Conservation (phyloP, 2,113 vertebrate genomes). For the Laticauda colubrina region DNA sequence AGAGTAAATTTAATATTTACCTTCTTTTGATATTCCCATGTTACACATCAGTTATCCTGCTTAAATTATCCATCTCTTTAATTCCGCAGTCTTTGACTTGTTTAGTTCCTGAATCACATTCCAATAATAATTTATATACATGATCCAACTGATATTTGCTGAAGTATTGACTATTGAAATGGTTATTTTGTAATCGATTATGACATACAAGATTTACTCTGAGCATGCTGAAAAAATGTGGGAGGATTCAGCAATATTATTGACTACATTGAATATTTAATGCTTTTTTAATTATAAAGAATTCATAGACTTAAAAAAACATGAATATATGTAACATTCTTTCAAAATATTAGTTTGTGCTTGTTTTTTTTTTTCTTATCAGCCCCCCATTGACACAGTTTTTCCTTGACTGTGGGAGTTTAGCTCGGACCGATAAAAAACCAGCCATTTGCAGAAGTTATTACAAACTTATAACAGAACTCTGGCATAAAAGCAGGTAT, state of each 20-base stretch:
- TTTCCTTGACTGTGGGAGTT: slow-evolving; percentile 91
- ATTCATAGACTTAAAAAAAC: not conserved
- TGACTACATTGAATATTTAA: not conserved
- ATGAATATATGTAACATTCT: not conserved
- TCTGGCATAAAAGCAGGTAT: slow-evolving; percentile 98
- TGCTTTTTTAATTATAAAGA: not conserved
- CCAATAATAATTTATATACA: not conserved
- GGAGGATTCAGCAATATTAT: not conserved
- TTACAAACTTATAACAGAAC: slow-evolving; percentile 93
- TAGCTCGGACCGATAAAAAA: slow-evolving; percentile 95
- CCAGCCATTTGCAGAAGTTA: slow-evolving; percentile 97
- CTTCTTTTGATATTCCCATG: not conserved
- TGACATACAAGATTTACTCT: not conserved
- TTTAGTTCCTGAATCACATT: not conserved
- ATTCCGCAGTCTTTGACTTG: not conserved
- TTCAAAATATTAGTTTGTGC: not conserved
- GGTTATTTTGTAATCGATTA: not conserved
- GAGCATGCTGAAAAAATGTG: not conserved
- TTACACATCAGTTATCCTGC: not conserved
- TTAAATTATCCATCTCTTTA: not conserved
- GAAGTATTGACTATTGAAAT: not conserved
- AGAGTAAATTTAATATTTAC: not conserved
- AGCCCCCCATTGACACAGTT: slow-evolving; percentile 95
- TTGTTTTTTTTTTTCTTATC: slow-evolving; percentile 37
- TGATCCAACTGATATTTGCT: not conserved